Base-by-base conservation (phyloP, 1,140 invertebrate genomes). In the Psix sp. region DNA sequence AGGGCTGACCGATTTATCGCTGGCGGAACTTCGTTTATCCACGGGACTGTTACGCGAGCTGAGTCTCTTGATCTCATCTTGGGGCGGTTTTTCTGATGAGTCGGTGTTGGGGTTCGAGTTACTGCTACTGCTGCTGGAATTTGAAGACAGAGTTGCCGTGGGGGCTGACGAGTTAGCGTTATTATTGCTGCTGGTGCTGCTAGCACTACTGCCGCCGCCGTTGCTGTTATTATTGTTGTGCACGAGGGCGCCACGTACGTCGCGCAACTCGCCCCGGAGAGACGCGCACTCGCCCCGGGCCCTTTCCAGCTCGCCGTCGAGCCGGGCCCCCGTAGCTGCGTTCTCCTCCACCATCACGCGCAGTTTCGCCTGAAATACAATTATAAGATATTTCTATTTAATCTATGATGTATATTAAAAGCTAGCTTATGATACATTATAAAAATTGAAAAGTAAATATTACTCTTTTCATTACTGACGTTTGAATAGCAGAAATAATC, bases 331-430 rank as follows among this genome's bases (percentile, higher is more conserved):
- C 48, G 91, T 87, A 67, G 89, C 88, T 84, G 89, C 89, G 85
- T 92, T 92, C 81, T 92, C 91, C 82, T 92, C 91, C 75, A 92
- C 90, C 91, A 92, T 92, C 82, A 90, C 90, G 79, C 90, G 89
- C 82, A 92, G 91, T 87, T 92, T 91, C 71, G 86, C 88, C 88
- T 90, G 81, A 0, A 71, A 77, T 13, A 40, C 15, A 38, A 40
- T 31, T 62, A 35, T 1, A 35, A 35, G 6, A 35, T 33, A 60
- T 9, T 35, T 24, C 18, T 20, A 36, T 36, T 49, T 18, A 33
- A 31, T 35, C 3, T 14, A 10, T 13, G 11, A 26, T 46, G 21
- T 10, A 46, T 46, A 26, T 15, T n/a, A 46, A 46, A 35, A 13
- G 33, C 2, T 13, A 1, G 13, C 5, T 35, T 35, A 13, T 11